Evolutionary conservation across 2,113 vertebrate species (phyloP), one percentile per base, ranked within the genome.

Genomic region (Eubucco bourcierii): DNA sequence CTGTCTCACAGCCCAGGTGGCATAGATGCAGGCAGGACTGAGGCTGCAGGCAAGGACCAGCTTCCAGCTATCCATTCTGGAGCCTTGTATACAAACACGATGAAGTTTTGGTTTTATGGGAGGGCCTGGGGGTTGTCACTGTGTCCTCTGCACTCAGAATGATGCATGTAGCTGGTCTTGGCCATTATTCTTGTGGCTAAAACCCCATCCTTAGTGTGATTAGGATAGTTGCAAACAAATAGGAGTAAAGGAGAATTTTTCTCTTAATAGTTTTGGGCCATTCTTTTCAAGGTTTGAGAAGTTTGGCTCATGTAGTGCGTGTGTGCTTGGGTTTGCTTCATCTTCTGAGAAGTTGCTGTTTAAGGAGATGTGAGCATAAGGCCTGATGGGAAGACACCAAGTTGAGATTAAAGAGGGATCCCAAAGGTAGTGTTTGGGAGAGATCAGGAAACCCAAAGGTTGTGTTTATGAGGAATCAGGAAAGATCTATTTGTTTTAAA

Each of bases 111-210:
- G 61, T 33, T 75, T 44, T 65, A 41, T n/a, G 58, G 53, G 29
- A 65, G 23, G 20, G 23, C 19, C 52, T 66, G 56, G 20, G 50
- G 39, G 19, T 81, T 2, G 0, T 50, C 3, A 1, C 52, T 59
- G 16, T 3, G 0, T 67, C 20, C 41, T 89, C 56, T 2, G 7
- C 37, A 59, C 58, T 47, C 6, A 1, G 14, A 33, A 6, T 27
- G 52, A 31, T 72, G 37, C 0, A 0, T 28, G 6, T 68, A 7
- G 25, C 64, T 73, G 58, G 52, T 59, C 25, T 60, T 61, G 50
- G 58, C 46, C 5, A 0, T 81, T 68, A 52, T 64, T 8, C 24
- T 41, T 0, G 0, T 71, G 53, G 39, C 65, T 91, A 34, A 74
- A 80, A 34, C 16, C 15, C 27, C 1, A 2, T 63, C 24, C 31